A percentile compares a stretch with the other conserved stretches of the same genome.
Evolutionary conservation across 30 jellyfish, hydroid and myxozoan species (phyloP).

Genomic region (Nemopilema nomurai): DNA sequence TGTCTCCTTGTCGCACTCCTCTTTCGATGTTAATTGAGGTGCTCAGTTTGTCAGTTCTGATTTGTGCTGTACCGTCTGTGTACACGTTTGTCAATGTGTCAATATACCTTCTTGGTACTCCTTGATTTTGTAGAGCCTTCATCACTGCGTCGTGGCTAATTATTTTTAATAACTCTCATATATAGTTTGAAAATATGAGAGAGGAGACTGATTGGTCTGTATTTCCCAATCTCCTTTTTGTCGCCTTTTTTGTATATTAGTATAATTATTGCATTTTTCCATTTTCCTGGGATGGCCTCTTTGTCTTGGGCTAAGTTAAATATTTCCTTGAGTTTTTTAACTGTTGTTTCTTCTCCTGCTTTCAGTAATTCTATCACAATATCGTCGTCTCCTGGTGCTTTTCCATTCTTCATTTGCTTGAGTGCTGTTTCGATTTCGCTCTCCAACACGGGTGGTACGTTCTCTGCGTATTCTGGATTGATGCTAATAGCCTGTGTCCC

Average conservation of each 20-base stretch:
- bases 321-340: background rate
- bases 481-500: background rate
- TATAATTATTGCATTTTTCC: background rate
- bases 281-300: background rate
- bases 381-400: background rate
- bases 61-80: too few species aligned
- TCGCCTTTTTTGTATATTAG: background rate
- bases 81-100: background rate
- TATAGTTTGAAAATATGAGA: constrained; percentile 7
- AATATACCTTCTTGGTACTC: background rate
- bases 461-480: background rate
- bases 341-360: background rate
- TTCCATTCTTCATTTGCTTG: background rate
- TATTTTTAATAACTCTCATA: constrained; percentile 26
- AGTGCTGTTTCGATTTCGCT: background rate
- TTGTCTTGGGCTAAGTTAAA: background rate
- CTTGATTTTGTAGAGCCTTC: constrained; percentile 19
- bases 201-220: constrained; percentile 5
- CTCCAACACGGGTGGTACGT: background rate
- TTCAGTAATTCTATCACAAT: background rate
- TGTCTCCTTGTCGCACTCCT: too few species aligned
- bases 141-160: constrained; percentile 18
- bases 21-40: too few species aligned
- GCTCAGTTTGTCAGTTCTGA: too few species aligned
- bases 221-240: background rate